Evolutionary conservation across 2,113 vertebrate species (phyloP), one percentile per base, ranked within the genome.

Genomic region (Lutjanus erythropterus): DNA sequence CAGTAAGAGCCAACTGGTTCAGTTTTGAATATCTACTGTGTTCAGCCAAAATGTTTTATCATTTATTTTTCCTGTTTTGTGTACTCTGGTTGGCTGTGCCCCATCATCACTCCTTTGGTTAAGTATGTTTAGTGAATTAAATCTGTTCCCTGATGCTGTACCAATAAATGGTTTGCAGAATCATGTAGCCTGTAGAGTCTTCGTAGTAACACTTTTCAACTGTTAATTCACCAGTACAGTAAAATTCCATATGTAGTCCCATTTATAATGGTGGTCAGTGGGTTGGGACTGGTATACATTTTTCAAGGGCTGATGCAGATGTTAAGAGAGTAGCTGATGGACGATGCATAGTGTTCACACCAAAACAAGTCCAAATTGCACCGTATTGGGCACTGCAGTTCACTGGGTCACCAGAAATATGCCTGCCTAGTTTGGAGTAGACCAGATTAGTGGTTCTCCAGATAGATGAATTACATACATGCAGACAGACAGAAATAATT

Each of bases 141-240:
- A 85, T 79, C 62, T 89, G 78, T 91, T 87, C 86, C 86, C 89
- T 87, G 83, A 87, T 75, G 64, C 83, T 88, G 75, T 87, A 90
- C 71, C 81, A 91, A 84, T 92, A 88, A 93, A 92, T 18, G 52
- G 72, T 89, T 87, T 86, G 82, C 80, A 88, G 69, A 87, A 68
- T 37, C 5, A 6, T 52, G 60, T 27, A 27, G 42, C 19, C 4
- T 77, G 52, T 4, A 39, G 9, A 70, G 27, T 84, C 42, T 76
- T 81, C 9, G 60, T 81, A 33, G 19, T 44, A 4, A 23, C 18
- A 62, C 39, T 11, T 35, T 59, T 6, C 9, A 55, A 55, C 52
- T 18, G 23, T 27, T 29, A 16, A 19, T 33, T 23, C 27, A 21
- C 15, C 6, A 9, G 8, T 67, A 23, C n/a, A 9, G 4, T 37